Conservation (phyloP, 2,888 invertebrate genomes). For the Oegoconia quadripuncta region DNA sequence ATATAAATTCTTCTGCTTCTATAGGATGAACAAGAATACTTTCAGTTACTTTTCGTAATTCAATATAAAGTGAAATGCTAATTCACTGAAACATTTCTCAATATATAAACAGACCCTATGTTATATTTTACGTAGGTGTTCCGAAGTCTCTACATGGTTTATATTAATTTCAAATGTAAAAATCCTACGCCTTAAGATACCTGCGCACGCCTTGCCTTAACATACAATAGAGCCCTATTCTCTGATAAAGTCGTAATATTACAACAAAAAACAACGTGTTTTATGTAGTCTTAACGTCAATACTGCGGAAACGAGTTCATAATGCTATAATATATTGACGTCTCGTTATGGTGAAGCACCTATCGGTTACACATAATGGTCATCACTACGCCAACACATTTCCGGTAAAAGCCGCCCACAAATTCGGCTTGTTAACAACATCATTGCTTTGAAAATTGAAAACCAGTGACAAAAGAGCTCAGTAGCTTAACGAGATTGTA, state of each 20-base stretch:
- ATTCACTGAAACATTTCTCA: too few species aligned
- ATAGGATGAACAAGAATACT: too few species aligned
- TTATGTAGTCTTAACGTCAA: conserved; percentile 4
- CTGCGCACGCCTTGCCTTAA: conserved; percentile 8
- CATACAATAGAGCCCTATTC: conserved; percentile 4
- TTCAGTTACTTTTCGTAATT: too few species aligned
- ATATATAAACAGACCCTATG: too few species aligned
- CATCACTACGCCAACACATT: conserved; percentile 35
- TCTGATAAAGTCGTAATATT: conserved; percentile 8
- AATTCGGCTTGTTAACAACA: conserved; percentile 15
- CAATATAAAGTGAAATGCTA: too few species aligned
- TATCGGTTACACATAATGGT: conserved; percentile 31
- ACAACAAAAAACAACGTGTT: conserved; percentile 24
- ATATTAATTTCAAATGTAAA: too few species aligned
- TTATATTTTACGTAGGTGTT: too few species aligned
- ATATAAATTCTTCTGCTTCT: too few species aligned
- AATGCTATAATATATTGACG: conserved; percentile 4
- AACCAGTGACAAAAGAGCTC: conserved; percentile 13
- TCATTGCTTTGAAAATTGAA: conserved; percentile 1
- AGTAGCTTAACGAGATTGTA: not conserved
- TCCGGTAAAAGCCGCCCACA: conserved; percentile 31
- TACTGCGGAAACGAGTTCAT: conserved; percentile 4
- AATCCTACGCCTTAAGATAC: not conserved
- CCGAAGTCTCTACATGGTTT: too few species aligned
- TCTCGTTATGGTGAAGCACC: conserved; percentile 10